phyloP scores from a whole-genome alignment of 2,888 invertebrate species.

The Callimorpha dominula region DNA sequence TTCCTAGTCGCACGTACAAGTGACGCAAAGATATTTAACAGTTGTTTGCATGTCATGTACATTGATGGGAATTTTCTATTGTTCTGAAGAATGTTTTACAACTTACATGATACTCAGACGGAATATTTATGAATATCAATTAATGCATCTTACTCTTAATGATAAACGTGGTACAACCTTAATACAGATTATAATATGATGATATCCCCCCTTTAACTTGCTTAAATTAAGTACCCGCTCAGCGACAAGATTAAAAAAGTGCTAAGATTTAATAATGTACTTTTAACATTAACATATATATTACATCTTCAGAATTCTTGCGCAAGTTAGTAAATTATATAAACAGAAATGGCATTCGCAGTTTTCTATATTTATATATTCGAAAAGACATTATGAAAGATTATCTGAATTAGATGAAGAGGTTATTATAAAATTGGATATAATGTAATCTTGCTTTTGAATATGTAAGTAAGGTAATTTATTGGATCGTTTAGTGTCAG shows the following conservation, averaged over 20 bases:
- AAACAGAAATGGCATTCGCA: slow-evolving; percentile 53
- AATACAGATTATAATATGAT: not conserved
- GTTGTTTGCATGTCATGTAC: not conserved
- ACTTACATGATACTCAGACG: not conserved
- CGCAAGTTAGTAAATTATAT: slow-evolving; percentile 44
- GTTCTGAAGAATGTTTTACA: slow-evolving; percentile 10
- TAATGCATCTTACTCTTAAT: slow-evolving; percentile 27
- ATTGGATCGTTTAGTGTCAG: slow-evolving; percentile 49
- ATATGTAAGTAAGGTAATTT: slow-evolving; percentile 46
- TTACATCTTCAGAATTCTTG: slow-evolving; percentile 33
- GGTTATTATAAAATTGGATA: slow-evolving; percentile 43
- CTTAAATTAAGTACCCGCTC: slow-evolving; percentile 24
- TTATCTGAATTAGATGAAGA: slow-evolving; percentile 40
- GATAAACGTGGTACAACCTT: slow-evolving; percentile 23
- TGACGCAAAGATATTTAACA: slow-evolving; percentile 27
- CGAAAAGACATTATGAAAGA: slow-evolving; percentile 42
- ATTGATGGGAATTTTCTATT: not conserved
- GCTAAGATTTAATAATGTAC: not conserved
- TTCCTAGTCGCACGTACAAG: slow-evolving; percentile 63
- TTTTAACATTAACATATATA: not conserved
- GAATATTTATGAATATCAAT: not conserved
- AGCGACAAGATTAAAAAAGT: slow-evolving; percentile 19
- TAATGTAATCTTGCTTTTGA: slow-evolving; percentile 51
- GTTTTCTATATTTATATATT: slow-evolving; percentile 75
- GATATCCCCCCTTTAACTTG: slow-evolving; percentile 6